phyloP scores from a whole-genome alignment of 2,797 vertebrate species.

The Heliangelus exortis region DNA sequence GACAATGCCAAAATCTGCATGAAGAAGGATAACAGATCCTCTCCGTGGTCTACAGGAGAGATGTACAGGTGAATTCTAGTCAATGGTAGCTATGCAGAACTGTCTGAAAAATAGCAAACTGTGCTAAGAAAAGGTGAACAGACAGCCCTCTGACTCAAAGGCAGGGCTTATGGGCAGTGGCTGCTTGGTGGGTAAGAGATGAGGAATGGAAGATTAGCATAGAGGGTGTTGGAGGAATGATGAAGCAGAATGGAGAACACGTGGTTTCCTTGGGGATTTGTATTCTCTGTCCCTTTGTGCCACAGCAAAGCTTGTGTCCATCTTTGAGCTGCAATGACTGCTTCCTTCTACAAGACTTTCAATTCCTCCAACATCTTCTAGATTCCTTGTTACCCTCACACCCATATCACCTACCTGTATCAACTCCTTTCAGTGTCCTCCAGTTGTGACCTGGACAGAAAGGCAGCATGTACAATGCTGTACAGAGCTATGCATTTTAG shows the following conservation, averaged over 20 bases:
- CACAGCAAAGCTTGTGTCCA: not conserved
- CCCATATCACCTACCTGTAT: not conserved
- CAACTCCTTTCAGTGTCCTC: not conserved
- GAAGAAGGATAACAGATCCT: not conserved
- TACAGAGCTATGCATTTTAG: not conserved
- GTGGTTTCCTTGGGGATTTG: not conserved
- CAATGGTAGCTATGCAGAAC: not conserved
- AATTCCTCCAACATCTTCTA: not conserved
- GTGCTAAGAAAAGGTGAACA: not conserved
- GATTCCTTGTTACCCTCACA: not conserved
- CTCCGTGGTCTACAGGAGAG: not conserved
- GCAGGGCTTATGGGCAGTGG: not conserved
- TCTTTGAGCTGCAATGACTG: not conserved
- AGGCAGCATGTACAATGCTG: not conserved
- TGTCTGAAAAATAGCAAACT: not conserved
- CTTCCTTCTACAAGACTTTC: not conserved
- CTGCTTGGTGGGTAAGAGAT: not conserved
- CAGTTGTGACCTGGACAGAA: not conserved
- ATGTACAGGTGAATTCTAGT: not conserved
- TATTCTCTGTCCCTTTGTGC: not conserved
- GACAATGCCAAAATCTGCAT: not conserved
- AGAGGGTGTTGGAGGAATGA: not conserved
- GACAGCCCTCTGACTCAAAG: not conserved
- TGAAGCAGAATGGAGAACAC: not conserved
- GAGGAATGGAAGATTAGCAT: not conserved